These are phyloP conservation scores for Caenorhabditis sinica DNA, from an alignment of 2,888 invertebrate species.

Conservation along the genomic window DNA sequence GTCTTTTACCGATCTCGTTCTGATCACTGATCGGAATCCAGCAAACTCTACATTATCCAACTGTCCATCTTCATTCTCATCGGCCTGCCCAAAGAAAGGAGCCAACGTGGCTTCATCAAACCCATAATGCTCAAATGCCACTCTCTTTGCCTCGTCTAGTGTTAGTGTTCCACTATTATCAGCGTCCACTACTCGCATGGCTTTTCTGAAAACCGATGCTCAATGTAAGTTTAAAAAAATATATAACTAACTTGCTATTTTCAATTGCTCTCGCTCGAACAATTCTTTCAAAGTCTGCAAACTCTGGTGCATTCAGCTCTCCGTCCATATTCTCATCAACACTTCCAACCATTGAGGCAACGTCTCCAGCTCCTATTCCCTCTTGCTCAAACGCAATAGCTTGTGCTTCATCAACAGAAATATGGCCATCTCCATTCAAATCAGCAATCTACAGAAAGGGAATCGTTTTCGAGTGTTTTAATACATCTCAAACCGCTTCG, in stretches of 20 bases:
- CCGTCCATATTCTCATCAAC: slow-evolving; percentile 80
- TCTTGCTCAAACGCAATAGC: slow-evolving; percentile 81
- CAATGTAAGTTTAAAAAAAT: not conserved
- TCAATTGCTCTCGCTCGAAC: slow-evolving; percentile 81
- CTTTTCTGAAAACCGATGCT: slow-evolving; percentile 52
- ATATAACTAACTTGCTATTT: slow-evolving; percentile 80
- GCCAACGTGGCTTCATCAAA: slow-evolving; percentile 76
- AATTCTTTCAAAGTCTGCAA: slow-evolving; percentile 81
- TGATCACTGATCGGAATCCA: slow-evolving; percentile 80
- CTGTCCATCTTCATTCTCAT: slow-evolving; percentile 82
- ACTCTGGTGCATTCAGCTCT: slow-evolving; percentile 82
- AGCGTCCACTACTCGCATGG: slow-evolving; percentile 78
- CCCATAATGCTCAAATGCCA: slow-evolving; percentile 81
- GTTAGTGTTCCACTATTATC: slow-evolving; percentile 82
- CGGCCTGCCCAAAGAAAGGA: slow-evolving; percentile 83
- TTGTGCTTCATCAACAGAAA: slow-evolving; percentile 82
- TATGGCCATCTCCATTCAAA: slow-evolving; percentile 80
- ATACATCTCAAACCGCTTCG: too few relatives aligned
- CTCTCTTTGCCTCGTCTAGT: slow-evolving; percentile 81
- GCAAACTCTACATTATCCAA: slow-evolving; percentile 82
- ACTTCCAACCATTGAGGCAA: slow-evolving; percentile 81
- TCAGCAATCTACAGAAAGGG: slow-evolving; percentile 72
- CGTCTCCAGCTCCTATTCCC: slow-evolving; percentile 80
- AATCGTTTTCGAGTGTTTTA: too few relatives aligned
- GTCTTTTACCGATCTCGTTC: slow-evolving; percentile 71